Percentiles rank a stretch among this genome's conserved stretches.
Conservation (phyloP, 2,113 vertebrate species). For the Malaclemys terrapin region DNA sequence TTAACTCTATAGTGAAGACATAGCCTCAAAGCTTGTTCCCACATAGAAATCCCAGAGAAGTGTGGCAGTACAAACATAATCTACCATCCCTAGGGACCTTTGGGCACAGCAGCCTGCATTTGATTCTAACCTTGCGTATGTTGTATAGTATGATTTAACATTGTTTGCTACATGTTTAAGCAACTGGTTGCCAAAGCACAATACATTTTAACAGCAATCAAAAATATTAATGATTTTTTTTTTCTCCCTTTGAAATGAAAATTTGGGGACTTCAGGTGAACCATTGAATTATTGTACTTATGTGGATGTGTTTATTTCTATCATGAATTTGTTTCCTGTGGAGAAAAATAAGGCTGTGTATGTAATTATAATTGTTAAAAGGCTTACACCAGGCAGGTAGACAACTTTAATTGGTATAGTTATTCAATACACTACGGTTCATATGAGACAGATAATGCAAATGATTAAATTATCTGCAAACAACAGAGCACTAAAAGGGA, state of each 20-base stretch:
- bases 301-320: conserved; percentile 2
- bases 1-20: not conserved
- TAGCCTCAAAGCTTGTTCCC: not conserved
- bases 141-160: not conserved
- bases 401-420: not conserved
- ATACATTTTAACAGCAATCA: not conserved
- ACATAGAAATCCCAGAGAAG: not conserved
- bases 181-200: not conserved
- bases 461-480: conserved; percentile 31
- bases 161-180: not conserved
- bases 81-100: not conserved
- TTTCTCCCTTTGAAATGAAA: not conserved
- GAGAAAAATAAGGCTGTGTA: conserved; percentile 1
- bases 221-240: not conserved
- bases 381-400: not conserved
- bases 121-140: not conserved
- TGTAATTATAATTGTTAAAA: conserved; percentile 12
- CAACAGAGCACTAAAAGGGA: not conserved
- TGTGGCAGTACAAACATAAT: not conserved
- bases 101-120: not conserved
- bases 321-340: not conserved
- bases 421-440: not conserved
- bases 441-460: not conserved
- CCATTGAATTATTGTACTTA: not conserved
- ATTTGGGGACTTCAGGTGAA: not conserved